Percentiles rank a stretch among this genome's conserved stretches.
phyloP scores from a whole-genome alignment of 2,888 invertebrate genomes.

The Stenodera caucasica region DNA sequence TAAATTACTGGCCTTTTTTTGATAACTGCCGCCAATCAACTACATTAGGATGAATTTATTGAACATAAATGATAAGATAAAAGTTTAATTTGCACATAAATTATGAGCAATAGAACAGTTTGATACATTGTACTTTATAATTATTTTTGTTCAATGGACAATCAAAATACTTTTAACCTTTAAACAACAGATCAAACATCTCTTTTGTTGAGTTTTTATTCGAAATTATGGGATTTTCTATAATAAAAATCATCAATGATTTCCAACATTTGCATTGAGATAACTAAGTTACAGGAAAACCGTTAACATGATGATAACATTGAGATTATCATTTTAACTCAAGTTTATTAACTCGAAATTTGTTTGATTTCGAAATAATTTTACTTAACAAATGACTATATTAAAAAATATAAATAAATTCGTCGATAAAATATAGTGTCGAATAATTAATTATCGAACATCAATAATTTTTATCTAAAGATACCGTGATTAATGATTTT shows the following conservation, averaged over 20 bases:
- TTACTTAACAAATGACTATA: background rate
- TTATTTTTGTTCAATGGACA: slow-evolving; percentile 1
- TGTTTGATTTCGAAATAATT: background rate
- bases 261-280: background rate
- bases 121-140: background rate
- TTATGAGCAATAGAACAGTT: slow-evolving; percentile 1
- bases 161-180: background rate
- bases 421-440: slow-evolving; percentile 16
- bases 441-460: slow-evolving; percentile 15
- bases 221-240: too few species aligned
- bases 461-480: background rate
- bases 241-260: too few species aligned
- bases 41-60: background rate
- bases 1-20: background rate
- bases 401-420: background rate
- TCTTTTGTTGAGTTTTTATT: background rate
- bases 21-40: background rate
- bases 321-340: background rate
- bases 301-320: slow-evolving; percentile 4
- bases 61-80: background rate
- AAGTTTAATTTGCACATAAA: slow-evolving; percentile 3
- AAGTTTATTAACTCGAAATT: background rate
- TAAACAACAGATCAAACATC: background rate
- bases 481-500: background rate
- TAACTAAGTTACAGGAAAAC: background rate